These are phyloP conservation scores for Bubo scandiacus DNA, from an alignment of 2,113 vertebrate genomes.

Conservation along the genomic window DNA sequence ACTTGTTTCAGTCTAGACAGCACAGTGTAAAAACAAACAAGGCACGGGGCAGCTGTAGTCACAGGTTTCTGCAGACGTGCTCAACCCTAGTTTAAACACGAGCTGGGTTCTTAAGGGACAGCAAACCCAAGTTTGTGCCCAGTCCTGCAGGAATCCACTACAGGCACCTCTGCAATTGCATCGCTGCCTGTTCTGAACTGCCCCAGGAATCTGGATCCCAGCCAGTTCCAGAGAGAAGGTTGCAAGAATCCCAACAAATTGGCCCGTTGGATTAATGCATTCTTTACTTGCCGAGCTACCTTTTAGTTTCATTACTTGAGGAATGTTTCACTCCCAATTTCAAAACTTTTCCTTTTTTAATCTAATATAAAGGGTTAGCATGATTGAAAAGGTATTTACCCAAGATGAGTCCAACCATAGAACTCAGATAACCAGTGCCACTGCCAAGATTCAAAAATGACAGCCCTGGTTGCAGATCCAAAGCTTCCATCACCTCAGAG, in stretches of 20 bases:
- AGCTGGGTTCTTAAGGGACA: background rate
- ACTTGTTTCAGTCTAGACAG: background rate
- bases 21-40: background rate
- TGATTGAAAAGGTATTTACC: slow-evolving; percentile 73
- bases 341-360: background rate
- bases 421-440: slow-evolving; percentile 96
- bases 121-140: background rate
- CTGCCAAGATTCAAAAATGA: slow-evolving; percentile 97
- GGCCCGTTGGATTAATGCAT: background rate
- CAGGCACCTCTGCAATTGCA: background rate
- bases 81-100: background rate
- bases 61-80: background rate
- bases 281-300: background rate
- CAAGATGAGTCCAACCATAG: slow-evolving; percentile 96
- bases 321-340: background rate
- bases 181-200: background rate
- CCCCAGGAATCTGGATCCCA: background rate
- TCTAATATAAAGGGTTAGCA: background rate
- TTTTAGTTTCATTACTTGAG: background rate
- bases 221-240: background rate
- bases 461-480: slow-evolving; percentile 92
- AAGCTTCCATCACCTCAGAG: slow-evolving; percentile 98
- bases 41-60: background rate
- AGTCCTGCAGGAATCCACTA: background rate
- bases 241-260: background rate